Evolutionary conservation across 2,113 vertebrate genomes (phyloP), one percentile per base, ranked within the genome.

Genomic region (Brachirus orientalis): DNA sequence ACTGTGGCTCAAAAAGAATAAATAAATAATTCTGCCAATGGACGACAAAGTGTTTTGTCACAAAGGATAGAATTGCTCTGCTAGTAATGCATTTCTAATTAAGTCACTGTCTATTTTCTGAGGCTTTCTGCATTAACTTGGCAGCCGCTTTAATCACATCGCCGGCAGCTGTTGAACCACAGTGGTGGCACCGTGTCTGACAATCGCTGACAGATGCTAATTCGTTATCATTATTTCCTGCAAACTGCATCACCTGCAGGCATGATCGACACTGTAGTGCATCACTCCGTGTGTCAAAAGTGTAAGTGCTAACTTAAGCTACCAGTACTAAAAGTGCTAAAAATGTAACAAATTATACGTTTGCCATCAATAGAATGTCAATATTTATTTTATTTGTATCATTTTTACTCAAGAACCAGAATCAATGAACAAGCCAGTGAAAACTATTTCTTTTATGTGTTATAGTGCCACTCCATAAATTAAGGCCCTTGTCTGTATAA

Each of bases 131-230:
- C 6, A 55, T 66, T 64, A 77, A 72, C 73, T 83, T 85, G 75
- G 67, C 82, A 79, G 69, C 74, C 38, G 54, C 69, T 72, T 84
- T 84, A 79, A 85, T 88, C 75, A 82, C 70, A 76, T 62, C 52
- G 46, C 80, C 28, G 7, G 56, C 84, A 86, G 86, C 84, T 82
- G 75, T 75, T 88, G 83, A 82, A 76, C 84, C 69, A 71, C 54
- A 58, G 65, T 62, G 40, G 69, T 70, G 62, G 64, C 44, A 37
- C 54, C 71, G 48, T 10, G 56, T 74, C 60, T 80, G 84, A 82
- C 79, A 75, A 75, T 56, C 57, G 73, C 72, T 86, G 83, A 82
- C 86, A 85, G 77, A 81, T 76, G 85, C 79, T 82, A 80, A 90
- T 86, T 87, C 66, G 73, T 80, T 77, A 60, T 77, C 64, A 10